Evolutionary conservation across 2,113 vertebrate species (phyloP), one percentile per base, ranked within the genome.

Genomic region (Xenopus laevis): DNA sequence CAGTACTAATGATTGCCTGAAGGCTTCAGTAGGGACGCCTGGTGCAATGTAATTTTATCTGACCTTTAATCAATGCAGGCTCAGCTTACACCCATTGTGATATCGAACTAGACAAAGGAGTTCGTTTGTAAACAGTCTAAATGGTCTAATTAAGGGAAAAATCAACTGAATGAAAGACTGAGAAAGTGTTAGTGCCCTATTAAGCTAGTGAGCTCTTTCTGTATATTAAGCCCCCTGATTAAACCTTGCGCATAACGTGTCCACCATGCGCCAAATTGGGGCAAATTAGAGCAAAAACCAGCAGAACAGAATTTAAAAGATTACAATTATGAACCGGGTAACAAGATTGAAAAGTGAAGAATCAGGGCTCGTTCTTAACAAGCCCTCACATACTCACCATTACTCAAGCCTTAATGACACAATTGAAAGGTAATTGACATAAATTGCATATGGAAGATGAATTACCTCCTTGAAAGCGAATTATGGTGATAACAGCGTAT

Each of bases 381-480:
- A 76, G 74, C 62, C 44, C 27, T 33, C 13, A 9, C 1, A 46
- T 46, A 12, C 4, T 13, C 10, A 20, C 12, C 74, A 69, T 70
- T 69, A 69, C 74, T 69, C 74, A 69, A 17, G 9, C n/a, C 59
- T 27, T 76, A 63, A 76, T 69, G 18, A 58, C 74, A 76, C 74
- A 63, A 76, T 69, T 76, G 74, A 70, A 64, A 76, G 58, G 33
- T 63, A 76, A 76, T 76, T 76, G 74, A 76, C 74, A 76, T 63
- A 76, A 76, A 76, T 76, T 76, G 74, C 40, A 33, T 62, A 64
- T 76, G 67, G 74, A 70, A 76, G 74, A 76, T 64, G 66, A 52
- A 69, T 76, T 55, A 16, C 67, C 59, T 17, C 4, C 23, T 69
- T 46, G 17, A 64, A 69, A 76, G 74, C 74, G 55, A 61, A 76